phyloP scores from a whole-genome alignment of 2,797 vertebrate genomes.

The Sphaeramia orbicularis region DNA sequence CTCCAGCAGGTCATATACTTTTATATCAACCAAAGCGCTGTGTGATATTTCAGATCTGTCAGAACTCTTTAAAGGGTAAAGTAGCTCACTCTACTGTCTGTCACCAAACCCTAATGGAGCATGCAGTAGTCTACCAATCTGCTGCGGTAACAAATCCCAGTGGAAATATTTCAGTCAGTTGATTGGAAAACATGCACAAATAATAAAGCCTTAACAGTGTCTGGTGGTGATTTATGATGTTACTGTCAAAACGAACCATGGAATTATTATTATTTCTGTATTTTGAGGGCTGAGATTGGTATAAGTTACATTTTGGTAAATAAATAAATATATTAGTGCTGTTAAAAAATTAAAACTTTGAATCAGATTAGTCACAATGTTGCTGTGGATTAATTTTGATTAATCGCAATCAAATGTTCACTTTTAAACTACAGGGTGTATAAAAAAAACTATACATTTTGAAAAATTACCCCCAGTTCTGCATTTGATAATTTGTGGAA shows the following conservation, averaged over 20 bases:
- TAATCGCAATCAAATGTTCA: too few species aligned
- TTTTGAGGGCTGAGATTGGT: conserved; percentile 2
- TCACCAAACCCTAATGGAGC: conserved; percentile 11
- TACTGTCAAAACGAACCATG: conserved; percentile 39
- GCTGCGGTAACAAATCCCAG: conserved; percentile 12
- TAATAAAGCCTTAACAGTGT: conserved; percentile 46
- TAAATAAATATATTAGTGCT: too few species aligned
- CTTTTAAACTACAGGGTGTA: too few species aligned
- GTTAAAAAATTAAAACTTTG: too few species aligned
- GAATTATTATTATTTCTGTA: conserved; percentile 33
- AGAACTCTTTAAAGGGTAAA: conserved; percentile 39
- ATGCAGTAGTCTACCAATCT: conserved; percentile 2
- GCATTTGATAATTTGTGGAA: too few species aligned
- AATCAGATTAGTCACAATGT: too few species aligned
- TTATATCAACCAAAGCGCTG: conserved; percentile 27
- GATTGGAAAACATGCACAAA: conserved; percentile 29
- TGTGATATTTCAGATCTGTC: conserved; percentile 23
- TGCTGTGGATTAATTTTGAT: too few species aligned
- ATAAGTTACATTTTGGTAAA: too few species aligned
- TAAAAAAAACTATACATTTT: too few species aligned
- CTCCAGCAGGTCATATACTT: conserved; percentile 33
- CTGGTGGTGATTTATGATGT: conserved; percentile 66
- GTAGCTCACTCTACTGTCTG: conserved; percentile 25
- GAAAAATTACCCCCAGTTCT: too few species aligned
- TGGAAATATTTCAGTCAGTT: conserved; percentile 24